Evolutionary conservation across 1,140 invertebrate genomes (phyloP).

Genomic region (Dendrolimus punctatus): DNA sequence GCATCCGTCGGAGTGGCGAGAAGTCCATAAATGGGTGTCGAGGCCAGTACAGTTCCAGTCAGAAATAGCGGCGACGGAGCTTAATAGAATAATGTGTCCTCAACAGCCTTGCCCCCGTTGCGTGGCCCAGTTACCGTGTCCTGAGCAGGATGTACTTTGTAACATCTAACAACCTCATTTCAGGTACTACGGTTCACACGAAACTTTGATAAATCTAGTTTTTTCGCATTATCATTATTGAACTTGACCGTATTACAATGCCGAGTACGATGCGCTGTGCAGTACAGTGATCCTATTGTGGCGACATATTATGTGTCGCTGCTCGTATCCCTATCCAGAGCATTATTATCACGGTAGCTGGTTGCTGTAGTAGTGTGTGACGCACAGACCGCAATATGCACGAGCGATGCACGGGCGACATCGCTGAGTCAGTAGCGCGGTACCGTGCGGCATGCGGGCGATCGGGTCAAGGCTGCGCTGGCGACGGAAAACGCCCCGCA

Average conservation of each 20-base stretch:
- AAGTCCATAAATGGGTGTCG: constrained; percentile 15
- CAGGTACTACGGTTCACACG: no score
- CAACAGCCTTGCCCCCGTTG: constrained; percentile 49
- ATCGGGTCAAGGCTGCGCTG: constrained; percentile 41
- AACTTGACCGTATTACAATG: no score
- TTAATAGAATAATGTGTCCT: constrained; percentile 60
- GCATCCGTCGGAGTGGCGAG: constrained; percentile 3
- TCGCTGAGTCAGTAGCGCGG: constrained; percentile 16
- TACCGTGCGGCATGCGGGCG: constrained; percentile 23
- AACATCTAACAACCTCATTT: neutral
- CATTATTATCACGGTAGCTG: constrained; percentile 1
- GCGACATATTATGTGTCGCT: neutral
- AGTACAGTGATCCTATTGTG: no score
- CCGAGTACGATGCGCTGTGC: no score
- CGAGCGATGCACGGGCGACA: constrained; percentile 12
- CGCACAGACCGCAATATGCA: constrained; percentile 5
- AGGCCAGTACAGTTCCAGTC: constrained; percentile 17
- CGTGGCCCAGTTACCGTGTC: constrained; percentile 40
- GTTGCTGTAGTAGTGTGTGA: neutral
- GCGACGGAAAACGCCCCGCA: constrained; percentile 11
- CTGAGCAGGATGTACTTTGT: constrained; percentile 44
- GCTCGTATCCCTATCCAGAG: neutral
- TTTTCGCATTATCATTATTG: no score
- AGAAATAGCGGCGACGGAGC: constrained; percentile 38
- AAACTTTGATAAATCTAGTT: no score